Evolutionary conservation across 1,140 invertebrate genomes (phyloP).

Genomic region (Halotydeus destructor): DNA sequence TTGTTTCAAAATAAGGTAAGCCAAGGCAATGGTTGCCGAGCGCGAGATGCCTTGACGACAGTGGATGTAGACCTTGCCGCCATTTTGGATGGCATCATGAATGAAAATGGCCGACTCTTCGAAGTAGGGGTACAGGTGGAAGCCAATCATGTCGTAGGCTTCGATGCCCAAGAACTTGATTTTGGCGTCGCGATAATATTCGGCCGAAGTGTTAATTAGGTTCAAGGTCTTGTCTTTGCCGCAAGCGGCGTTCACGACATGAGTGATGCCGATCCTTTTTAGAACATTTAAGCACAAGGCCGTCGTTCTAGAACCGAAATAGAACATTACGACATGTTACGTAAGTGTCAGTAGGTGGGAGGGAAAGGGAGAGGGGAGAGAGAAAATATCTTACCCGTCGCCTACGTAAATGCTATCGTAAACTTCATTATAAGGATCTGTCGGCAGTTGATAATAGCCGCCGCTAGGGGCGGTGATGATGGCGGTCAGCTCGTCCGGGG

Average conservation of each 20-base stretch:
- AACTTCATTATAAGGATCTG: constrained; percentile 25
- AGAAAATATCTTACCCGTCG: constrained; percentile 18
- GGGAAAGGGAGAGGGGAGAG: background rate
- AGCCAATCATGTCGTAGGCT: constrained; percentile 46
- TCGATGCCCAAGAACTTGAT: constrained; percentile 57
- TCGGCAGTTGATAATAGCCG: constrained; percentile 24
- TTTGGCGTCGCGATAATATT: constrained; percentile 43
- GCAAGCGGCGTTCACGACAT: constrained; percentile 27
- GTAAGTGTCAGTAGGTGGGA: background rate
- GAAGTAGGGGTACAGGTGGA: constrained; percentile 55
- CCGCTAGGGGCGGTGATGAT: constrained; percentile 23
- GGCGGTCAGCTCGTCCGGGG: constrained; percentile 21
- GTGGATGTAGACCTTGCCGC: constrained; percentile 47
- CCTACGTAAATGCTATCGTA: constrained; percentile 17
- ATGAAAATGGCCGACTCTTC: constrained; percentile 54
- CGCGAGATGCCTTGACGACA: constrained; percentile 58
- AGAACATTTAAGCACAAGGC: constrained; percentile 24
- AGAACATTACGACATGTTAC: background rate
- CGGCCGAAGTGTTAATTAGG: constrained; percentile 22
- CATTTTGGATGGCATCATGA: constrained; percentile 39
- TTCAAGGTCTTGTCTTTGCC: constrained; percentile 17
- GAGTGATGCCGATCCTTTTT: constrained; percentile 22
- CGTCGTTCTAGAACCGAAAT: constrained; percentile 20
- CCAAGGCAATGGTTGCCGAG: constrained; percentile 49
- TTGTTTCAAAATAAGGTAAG: constrained; percentile 16